phyloP scores from a whole-genome alignment of 2,888 invertebrate species.

The Euphydryas editha region DNA sequence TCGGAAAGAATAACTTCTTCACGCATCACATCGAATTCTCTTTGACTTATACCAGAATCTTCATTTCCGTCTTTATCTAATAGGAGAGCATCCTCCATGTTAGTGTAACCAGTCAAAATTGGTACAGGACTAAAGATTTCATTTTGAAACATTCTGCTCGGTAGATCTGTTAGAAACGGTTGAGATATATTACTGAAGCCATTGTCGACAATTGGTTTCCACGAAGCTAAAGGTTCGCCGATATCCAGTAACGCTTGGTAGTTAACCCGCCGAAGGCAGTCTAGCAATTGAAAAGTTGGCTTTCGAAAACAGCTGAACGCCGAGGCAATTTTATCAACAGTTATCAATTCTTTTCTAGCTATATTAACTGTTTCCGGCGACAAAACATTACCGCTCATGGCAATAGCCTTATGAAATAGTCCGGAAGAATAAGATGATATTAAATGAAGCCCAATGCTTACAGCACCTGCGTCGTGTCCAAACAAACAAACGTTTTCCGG shows the following conservation, averaged over 20 bases:
- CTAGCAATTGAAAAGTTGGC: slow-evolving; percentile 86
- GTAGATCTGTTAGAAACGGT: slow-evolving; percentile 87
- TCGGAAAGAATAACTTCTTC: slow-evolving; percentile 85
- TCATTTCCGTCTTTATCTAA: slow-evolving; percentile 76
- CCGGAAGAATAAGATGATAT: slow-evolving; percentile 86
- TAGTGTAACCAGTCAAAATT: slow-evolving; percentile 89
- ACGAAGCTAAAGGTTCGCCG: slow-evolving; percentile 84
- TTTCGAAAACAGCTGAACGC: slow-evolving; percentile 87
- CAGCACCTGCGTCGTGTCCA: slow-evolving; percentile 91
- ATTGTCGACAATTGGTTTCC: slow-evolving; percentile 91
- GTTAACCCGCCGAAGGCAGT: slow-evolving; percentile 86
- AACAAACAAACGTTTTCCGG: slow-evolving; percentile 89
- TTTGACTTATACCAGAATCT: slow-evolving; percentile 83
- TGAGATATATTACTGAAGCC: slow-evolving; percentile 86
- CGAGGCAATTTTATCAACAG: slow-evolving; percentile 86
- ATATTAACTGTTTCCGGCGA: slow-evolving; percentile 85
- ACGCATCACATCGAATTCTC: slow-evolving; percentile 85
- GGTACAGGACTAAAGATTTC: slow-evolving; percentile 88
- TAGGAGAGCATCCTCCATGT: slow-evolving; percentile 91
- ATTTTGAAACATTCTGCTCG: slow-evolving; percentile 84
- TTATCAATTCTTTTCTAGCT: slow-evolving; percentile 84
- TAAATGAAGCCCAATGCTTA: slow-evolving; percentile 90
- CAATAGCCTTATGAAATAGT: slow-evolving; percentile 89
- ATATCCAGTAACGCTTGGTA: slow-evolving; percentile 84
- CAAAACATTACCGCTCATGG: slow-evolving; percentile 91